Evolutionary conservation across 2,113 vertebrate species (phyloP).

Genomic region (Misgurnus anguillicaudatus): DNA sequence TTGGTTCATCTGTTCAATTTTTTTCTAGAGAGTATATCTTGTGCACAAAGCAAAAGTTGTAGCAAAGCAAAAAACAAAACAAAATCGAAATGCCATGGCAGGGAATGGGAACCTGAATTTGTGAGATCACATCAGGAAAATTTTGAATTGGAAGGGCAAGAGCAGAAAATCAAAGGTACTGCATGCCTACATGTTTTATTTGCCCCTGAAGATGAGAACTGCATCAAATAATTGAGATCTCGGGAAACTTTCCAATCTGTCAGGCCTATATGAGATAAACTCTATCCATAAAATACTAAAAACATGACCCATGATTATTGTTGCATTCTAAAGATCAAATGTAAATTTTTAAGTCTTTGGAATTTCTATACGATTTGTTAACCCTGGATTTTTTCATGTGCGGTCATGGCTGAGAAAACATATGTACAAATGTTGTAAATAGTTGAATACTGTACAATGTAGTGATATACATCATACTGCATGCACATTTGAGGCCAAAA

Average conservation of each 20-base stretch:
- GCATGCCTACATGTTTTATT: conserved; percentile 35
- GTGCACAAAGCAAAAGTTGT: conserved; percentile 73
- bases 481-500: conserved; percentile 86
- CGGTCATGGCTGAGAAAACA: conserved; percentile 62
- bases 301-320: conserved; percentile 15
- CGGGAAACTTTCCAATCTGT: not conserved
- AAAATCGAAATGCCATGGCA: not conserved
- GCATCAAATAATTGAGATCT: conserved; percentile 4
- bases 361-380: conserved; percentile 31
- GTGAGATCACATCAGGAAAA: not conserved
- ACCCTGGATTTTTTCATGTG: conserved; percentile 51
- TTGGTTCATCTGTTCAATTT: conserved; percentile 25
- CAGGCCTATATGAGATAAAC: conserved; percentile 8
- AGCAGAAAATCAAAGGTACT: conserved; percentile 16
- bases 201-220: not conserved
- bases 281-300: not conserved
- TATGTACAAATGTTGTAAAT: conserved; percentile 91
- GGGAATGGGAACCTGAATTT: not conserved
- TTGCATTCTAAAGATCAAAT: conserved; percentile 10
- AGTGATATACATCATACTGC: conserved; percentile 91
- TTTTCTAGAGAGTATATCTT: conserved; percentile 30
- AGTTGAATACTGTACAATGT: conserved; percentile 83
- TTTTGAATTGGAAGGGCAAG: conserved; percentile 1
- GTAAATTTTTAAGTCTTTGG: conserved; percentile 29
- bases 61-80: conserved; percentile 63